Percentiles rank a stretch among this genome's conserved stretches.
phyloP scores from a whole-genome alignment of 1,140 invertebrate species.

The Plectrocnemia conspersa region DNA sequence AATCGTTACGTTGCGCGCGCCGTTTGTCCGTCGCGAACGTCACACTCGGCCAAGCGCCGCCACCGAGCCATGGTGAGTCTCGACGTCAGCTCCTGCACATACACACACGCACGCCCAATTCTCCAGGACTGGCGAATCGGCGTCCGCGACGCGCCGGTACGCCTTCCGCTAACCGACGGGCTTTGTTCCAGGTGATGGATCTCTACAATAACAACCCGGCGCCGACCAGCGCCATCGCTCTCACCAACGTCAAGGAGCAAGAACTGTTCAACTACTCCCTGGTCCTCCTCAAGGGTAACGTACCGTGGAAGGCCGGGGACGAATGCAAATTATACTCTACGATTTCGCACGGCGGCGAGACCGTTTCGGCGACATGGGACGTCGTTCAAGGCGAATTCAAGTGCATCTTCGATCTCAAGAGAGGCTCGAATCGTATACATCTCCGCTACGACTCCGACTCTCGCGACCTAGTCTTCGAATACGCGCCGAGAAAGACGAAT shows the following conservation, averaged over 20 bases:
- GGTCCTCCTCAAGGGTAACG: constrained; percentile 45
- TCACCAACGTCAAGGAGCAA: constrained; percentile 42
- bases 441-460: constrained; percentile 38
- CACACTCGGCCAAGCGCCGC: not conserved
- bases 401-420: constrained; percentile 44
- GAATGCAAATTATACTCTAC: constrained; percentile 45
- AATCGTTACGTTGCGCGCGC: constrained; percentile 35
- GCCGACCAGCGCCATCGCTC: constrained; percentile 12
- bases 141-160: constrained; percentile 41
- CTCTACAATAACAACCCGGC: constrained; percentile 30
- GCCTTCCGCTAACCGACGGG: not conserved
- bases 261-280: constrained; percentile 48
- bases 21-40: constrained; percentile 38
- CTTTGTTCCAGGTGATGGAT: constrained; percentile 32
- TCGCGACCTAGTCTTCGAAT: constrained; percentile 41
- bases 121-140: constrained; percentile 45
- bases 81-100: constrained; percentile 41
- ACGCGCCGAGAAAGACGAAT: constrained; percentile 49
- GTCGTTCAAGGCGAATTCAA: constrained; percentile 50
- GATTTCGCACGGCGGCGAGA: constrained; percentile 38
- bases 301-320: constrained; percentile 44
- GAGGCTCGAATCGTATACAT: constrained; percentile 46
- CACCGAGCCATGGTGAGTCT: not conserved
- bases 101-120: constrained; percentile 42
- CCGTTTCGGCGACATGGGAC: constrained; percentile 42